Evolutionary conservation across 2,888 invertebrate species (phyloP).

Genomic region (Polydrusus cervinus): DNA sequence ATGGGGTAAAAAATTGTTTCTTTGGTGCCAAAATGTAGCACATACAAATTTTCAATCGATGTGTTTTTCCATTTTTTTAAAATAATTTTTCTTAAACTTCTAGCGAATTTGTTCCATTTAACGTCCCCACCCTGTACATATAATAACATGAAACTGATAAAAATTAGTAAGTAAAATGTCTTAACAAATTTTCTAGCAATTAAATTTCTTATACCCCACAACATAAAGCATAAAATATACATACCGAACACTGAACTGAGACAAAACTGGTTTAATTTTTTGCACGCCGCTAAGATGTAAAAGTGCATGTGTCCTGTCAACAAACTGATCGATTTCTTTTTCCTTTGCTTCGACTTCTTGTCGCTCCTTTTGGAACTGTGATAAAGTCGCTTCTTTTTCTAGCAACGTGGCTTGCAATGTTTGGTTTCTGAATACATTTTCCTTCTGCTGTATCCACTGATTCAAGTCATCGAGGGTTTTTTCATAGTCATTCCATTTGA

Average conservation of each 20-base stretch:
- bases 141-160: too few species aligned
- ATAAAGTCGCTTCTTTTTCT: slow-evolving; percentile 86
- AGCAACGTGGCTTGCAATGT: slow-evolving; percentile 85
- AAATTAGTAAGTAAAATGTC: too few species aligned
- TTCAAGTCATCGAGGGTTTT: slow-evolving; percentile 84
- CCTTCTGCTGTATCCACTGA: slow-evolving; percentile 90
- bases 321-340: slow-evolving; percentile 88
- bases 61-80: too few species aligned
- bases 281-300: slow-evolving; percentile 89
- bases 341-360: slow-evolving; percentile 87
- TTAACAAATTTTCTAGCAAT: too few species aligned
- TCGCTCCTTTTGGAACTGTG: slow-evolving; percentile 82
- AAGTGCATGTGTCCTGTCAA: slow-evolving; percentile 91
- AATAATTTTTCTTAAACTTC: too few species aligned
- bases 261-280: slow-evolving; percentile 88
- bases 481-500: slow-evolving; percentile 93
- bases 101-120: too few species aligned
- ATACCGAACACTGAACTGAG: slow-evolving; percentile 91
- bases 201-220: too few species aligned
- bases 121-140: too few species aligned
- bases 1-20: too few species aligned
- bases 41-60: too few species aligned
- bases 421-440: slow-evolving; percentile 90
- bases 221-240: background rate
- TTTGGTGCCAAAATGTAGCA: too few species aligned